Base-by-base conservation (phyloP, 2,797 vertebrate genomes). In the Chelmon rostratus region DNA sequence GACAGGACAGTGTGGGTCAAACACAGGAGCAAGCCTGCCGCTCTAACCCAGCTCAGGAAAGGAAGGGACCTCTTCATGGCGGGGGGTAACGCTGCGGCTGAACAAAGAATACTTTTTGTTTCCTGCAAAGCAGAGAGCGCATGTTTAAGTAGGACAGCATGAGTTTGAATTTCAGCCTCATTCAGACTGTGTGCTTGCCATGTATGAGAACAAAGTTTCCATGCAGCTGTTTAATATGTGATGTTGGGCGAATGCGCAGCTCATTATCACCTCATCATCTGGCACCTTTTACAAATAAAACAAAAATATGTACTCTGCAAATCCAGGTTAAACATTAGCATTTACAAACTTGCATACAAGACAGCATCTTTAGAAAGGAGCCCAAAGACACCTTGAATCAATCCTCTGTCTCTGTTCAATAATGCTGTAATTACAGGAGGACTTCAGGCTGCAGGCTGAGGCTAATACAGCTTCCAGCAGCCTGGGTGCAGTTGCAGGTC, bases 31-130 rank as follows among this genome's bases (percentile, higher is more conserved):
- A 95, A 71, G 61, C 95, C 82, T 7, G 89, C 92, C 33, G 90
- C 86, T 93, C 91, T 87, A 73, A 97, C 86, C 93, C 95, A 96
- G 80, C 94, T 87, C 75, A 71, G 85, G 65, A 79, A 35, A 38
- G 76, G 69, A 57, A 84, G 83, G 76, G 92, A 84, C 85, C 85
- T 91, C 94, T 94, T 96, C 98, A 99, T 99, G 92, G 77, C 89
- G 93, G 91, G 91, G 87, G 35, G 5, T 44, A 47, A 62, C 28
- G 11, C 33, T 21, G 69, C 21, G 86, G 93, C 80, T 78, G 71
- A 58, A 53, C 37, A 8, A 64, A 23, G 52, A 28, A 59, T 2
- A 19, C 8, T 23, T 15, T 72, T 33, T 57, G 33, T 57, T 73
- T 40, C n/a, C 91, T 91, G 85, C 37, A 70, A 78, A 79, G 76